These are phyloP conservation scores for Stenoptilia bipunctidactyla DNA, from an alignment of 2,888 invertebrate species.

Conservation along the genomic window DNA sequence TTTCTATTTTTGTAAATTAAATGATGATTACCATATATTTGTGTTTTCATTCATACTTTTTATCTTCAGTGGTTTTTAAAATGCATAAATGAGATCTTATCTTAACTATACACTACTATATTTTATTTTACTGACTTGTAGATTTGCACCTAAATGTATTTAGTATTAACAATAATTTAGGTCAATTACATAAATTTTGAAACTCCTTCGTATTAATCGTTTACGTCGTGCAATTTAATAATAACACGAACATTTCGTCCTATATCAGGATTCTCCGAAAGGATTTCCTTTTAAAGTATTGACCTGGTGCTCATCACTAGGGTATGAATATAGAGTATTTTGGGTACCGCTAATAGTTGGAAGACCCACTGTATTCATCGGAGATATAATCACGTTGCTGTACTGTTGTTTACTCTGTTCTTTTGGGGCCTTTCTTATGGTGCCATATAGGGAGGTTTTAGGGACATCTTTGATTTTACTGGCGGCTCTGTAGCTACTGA, in stretches of 20 bases:
- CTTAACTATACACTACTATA: conserved; percentile 16
- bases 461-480: conserved; percentile 50
- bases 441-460: conserved; percentile 40
- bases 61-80: neutral
- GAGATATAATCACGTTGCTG: conserved; percentile 33
- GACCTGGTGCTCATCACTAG: conserved; percentile 50
- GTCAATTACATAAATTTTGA: too few relatives aligned
- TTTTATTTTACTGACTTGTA: too few relatives aligned
- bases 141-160: too few relatives aligned
- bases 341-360: conserved; percentile 43
- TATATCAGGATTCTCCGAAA: conserved; percentile 39
- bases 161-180: too few relatives aligned
- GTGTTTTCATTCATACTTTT: conserved; percentile 16
- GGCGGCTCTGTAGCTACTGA: conserved; percentile 49
- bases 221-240: too few relatives aligned
- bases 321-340: conserved; percentile 44
- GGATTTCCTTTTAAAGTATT: conserved; percentile 43
- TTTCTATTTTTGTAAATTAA: conserved; percentile 68
- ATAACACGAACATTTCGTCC: too few relatives aligned
- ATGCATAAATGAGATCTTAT: conserved; percentile 26
- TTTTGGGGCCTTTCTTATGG: conserved; percentile 36
- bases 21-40: conserved; percentile 23
- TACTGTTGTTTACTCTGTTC: conserved; percentile 33
- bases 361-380: conserved; percentile 54
- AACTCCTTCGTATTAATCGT: too few relatives aligned